Percentiles rank a stretch among this genome's conserved stretches.
These are phyloP conservation scores for Dicerorhinus sumatrensis DNA, from an alignment of 2,113 vertebrate species.

Conservation along the genomic window DNA sequence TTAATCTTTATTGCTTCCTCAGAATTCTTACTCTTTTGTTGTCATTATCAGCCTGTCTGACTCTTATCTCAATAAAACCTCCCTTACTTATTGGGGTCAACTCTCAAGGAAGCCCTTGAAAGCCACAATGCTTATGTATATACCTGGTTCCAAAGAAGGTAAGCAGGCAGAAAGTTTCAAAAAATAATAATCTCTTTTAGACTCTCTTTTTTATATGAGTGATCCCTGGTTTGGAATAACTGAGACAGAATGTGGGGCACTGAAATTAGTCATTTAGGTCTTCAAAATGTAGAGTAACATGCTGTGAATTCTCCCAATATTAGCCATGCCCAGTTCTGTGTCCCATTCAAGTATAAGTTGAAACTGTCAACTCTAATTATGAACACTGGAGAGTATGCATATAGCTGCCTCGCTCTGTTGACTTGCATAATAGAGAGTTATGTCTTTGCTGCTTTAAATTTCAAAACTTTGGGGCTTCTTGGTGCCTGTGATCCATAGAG, in stretches of 20 bases:
- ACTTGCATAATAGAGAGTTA: background rate
- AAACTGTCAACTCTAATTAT: background rate
- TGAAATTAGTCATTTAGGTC: background rate
- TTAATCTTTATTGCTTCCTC: background rate
- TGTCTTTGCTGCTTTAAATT: background rate
- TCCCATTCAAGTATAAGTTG: background rate
- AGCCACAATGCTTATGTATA: rapidly evolving
- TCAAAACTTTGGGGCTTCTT: background rate
- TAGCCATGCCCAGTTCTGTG: background rate
- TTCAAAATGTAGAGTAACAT: background rate
- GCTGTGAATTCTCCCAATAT: background rate
- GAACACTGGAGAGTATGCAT: background rate
- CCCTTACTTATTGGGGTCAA: background rate
- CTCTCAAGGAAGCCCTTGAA: background rate
- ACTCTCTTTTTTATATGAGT: background rate
- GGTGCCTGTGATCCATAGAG: background rate
- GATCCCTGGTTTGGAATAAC: background rate
- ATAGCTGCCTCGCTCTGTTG: background rate
- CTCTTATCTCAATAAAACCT: background rate
- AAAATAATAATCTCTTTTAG: background rate
- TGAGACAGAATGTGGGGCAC: background rate
- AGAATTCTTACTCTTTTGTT: background rate
- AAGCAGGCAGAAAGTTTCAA: background rate
- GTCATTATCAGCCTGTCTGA: background rate
- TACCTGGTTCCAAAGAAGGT: background rate